phyloP scores from a whole-genome alignment of 2,888 invertebrate species.

The Phyllotreta cruciferae region DNA sequence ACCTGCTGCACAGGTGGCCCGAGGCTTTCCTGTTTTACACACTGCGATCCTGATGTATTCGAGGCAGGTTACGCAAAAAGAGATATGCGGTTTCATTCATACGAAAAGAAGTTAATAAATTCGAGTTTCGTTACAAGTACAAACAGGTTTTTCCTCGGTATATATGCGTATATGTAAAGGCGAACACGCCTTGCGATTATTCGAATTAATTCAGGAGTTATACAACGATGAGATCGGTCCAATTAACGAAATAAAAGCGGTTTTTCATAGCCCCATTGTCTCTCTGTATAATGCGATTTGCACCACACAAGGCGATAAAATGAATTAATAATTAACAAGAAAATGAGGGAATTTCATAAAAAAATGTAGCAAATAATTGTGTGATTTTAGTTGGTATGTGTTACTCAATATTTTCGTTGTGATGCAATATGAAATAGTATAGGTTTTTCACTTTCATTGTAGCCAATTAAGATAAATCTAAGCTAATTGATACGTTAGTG shows the following conservation, averaged over 20 bases:
- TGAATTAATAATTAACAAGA: no score
- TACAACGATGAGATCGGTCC: neutral
- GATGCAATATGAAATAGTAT: neutral
- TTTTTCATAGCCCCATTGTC: no score
- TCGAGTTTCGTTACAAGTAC: no score
- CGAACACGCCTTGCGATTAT: conserved; percentile 3
- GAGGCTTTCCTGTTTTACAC: neutral
- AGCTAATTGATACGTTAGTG: conserved; percentile 1
- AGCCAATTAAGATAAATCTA: neutral
- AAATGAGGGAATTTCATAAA: no score
- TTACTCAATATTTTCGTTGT: neutral
- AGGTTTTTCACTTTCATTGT: neutral
- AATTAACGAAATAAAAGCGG: no score
- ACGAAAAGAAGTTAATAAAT: neutral
- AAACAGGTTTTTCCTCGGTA: conserved; percentile 1
- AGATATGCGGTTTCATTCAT: conserved; percentile 10
- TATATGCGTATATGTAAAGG: neutral
- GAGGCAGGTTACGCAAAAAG: conserved; percentile 13
- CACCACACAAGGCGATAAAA: no score
- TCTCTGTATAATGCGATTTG: no score
- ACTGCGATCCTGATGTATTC: neutral
- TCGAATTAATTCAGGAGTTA: conserved; percentile 9
- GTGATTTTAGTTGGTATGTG: no score
- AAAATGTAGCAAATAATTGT: no score
- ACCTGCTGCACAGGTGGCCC: conserved; percentile 2